Evolutionary conservation across 2,113 vertebrate genomes (phyloP).

Genomic region (Verasper variegatus): DNA sequence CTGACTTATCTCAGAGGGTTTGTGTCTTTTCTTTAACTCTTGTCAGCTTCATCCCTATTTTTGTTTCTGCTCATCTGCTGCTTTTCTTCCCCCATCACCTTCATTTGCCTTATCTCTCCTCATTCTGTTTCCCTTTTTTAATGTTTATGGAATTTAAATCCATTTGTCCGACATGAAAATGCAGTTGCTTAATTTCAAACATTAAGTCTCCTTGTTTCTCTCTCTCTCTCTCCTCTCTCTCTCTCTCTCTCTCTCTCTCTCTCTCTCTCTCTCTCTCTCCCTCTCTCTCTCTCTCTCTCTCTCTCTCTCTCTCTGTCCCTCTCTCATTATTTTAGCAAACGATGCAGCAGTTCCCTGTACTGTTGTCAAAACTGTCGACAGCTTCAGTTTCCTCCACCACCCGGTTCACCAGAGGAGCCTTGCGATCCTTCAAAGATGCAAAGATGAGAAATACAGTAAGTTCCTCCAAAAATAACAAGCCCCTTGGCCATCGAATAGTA

Average conservation of each 20-base stretch:
- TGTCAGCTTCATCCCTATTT: too few relatives aligned
- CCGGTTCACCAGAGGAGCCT: slow-evolving; percentile 99
- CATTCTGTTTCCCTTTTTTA: not conserved
- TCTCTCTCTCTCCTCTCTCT: not conserved
- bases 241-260: not conserved
- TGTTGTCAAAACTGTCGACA: slow-evolving; percentile 94
- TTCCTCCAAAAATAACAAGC: slow-evolving; percentile 56
- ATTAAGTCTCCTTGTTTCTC: not conserved
- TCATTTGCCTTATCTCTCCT: too few relatives aligned
- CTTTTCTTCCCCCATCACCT: too few relatives aligned
- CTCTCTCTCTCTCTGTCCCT: slow-evolving; percentile 10
- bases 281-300: not conserved
- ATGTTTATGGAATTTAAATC: not conserved
- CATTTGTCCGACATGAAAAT: not conserved
- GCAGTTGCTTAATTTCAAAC: not conserved
- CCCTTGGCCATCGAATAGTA: not conserved
- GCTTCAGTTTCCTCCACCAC: slow-evolving; percentile 99
- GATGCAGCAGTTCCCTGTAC: slow-evolving; percentile 89
- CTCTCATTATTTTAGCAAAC: slow-evolving; percentile 84
- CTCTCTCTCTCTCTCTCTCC: not conserved
- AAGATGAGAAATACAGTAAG: slow-evolving; percentile 99
- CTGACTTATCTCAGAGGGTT: not conserved
- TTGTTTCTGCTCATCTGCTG: too few relatives aligned
- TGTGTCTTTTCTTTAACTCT: not conserved
- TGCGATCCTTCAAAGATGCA: slow-evolving; percentile 99